Percentiles rank a stretch among this genome's conserved stretches.
Evolutionary conservation across 1,140 invertebrate genomes (phyloP).

Genomic region (Calosoma granatense): DNA sequence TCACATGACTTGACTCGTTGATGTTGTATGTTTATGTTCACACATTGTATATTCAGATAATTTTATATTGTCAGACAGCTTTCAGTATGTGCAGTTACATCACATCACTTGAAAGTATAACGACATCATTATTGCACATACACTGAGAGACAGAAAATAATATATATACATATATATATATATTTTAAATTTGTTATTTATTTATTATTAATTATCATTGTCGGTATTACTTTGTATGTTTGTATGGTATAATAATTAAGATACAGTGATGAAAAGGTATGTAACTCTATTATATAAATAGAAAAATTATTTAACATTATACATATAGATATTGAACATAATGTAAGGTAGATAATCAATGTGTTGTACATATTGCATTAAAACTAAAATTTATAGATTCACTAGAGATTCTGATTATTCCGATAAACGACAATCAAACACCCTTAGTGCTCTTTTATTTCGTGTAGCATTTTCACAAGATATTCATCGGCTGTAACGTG

Average conservation of each 20-base stretch:
- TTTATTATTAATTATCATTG: slow-evolving; percentile 4
- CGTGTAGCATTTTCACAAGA: slow-evolving; percentile 24
- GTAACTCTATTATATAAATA: slow-evolving; percentile 4
- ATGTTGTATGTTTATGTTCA: too few relatives aligned
- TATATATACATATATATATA: too few relatives aligned
- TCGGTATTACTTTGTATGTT: slow-evolving; percentile 5
- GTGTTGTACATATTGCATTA: slow-evolving; percentile 9
- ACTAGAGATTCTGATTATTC: neutral
- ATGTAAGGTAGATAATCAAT: slow-evolving; percentile 3
- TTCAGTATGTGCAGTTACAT: too few relatives aligned
- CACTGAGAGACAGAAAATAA: neutral
- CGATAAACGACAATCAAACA: too few relatives aligned
- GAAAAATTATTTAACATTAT: slow-evolving; percentile 5
- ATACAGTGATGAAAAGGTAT: neutral
- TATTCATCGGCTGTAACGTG: slow-evolving; percentile 23
- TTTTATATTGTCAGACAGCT: too few relatives aligned
- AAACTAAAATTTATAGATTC: slow-evolving; percentile 8
- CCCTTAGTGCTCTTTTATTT: slow-evolving; percentile 25
- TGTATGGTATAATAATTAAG: neutral
- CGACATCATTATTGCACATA: too few relatives aligned
- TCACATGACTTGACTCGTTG: too few relatives aligned
- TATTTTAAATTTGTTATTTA: neutral
- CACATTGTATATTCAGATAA: too few relatives aligned
- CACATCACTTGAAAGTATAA: too few relatives aligned
- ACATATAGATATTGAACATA: slow-evolving; percentile 7